Evolutionary conservation across 2,888 invertebrate genomes (phyloP).

Genomic region (Eupithecia centaureata): DNA sequence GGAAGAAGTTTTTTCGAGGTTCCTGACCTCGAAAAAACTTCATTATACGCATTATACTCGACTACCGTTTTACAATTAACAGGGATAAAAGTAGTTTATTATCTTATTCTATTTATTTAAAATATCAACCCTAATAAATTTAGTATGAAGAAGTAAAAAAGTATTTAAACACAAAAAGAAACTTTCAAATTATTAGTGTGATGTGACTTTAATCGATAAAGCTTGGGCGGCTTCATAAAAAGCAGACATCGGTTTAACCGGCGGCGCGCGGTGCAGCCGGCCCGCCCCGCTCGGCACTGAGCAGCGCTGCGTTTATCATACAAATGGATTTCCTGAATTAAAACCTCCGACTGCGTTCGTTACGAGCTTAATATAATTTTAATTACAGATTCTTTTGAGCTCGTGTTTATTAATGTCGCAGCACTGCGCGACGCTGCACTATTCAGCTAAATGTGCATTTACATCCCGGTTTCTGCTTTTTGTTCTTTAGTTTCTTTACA

Average conservation of each 20-base stretch:
- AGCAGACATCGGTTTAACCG: background rate
- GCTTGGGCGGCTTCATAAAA: background rate
- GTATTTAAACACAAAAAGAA: background rate
- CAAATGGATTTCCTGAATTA: constrained; percentile 66
- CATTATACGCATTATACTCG: too few relatives aligned
- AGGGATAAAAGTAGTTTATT: too few relatives aligned
- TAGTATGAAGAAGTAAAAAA: background rate
- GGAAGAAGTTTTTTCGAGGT: too few relatives aligned
- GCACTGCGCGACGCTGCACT: background rate
- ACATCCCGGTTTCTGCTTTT: background rate
- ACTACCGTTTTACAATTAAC: too few relatives aligned
- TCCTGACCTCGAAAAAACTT: too few relatives aligned
- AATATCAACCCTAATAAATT: too few relatives aligned
- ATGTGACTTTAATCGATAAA: background rate
- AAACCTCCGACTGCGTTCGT: constrained; percentile 50
- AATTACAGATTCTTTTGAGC: constrained; percentile 32
- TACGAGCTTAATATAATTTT: constrained; percentile 45
- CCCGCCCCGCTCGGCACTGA: constrained; percentile 41
- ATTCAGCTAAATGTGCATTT: background rate
- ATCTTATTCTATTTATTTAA: too few relatives aligned
- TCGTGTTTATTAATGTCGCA: constrained; percentile 11
- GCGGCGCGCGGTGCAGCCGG: constrained; percentile 14
- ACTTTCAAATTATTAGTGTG: background rate
- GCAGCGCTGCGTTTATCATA: constrained; percentile 60
- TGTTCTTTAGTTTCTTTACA: background rate